Base-by-base conservation (phyloP, 2,113 vertebrate genomes). In the Ahaetulla prasina region DNA sequence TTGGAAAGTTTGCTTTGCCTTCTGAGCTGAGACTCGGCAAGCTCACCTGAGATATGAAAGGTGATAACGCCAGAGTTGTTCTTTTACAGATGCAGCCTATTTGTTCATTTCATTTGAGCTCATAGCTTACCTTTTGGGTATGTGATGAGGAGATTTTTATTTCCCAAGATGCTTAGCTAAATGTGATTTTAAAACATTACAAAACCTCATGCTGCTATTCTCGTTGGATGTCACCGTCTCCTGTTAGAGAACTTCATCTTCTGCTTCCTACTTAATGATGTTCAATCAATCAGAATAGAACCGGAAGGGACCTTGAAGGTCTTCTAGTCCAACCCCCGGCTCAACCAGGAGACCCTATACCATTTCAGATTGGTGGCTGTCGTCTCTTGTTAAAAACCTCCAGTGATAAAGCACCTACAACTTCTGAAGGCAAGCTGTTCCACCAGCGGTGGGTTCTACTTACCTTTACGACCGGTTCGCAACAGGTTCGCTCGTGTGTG, bases 1-100 rank as follows among this genome's bases (percentile, higher is more conserved):
- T 80, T 91, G 53, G 35, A 96, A 95, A 94, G 94, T 96, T 94
- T 96, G 91, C 92, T 97, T 94, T 94, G 91, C 89, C 54, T 23
- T 55, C 95, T 94, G 91, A 92, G 55, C 84, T 23, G 52, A 93
- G 96, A 95, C 45, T 89, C 87, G 93, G 85, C 25, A 90, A 94
- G 27, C 1, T 55, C 90, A 68, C n/a, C 45, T 91, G 91, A 93
- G 91, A 95, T 93, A 91, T 91, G 89, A 91, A 92, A 27, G 8
- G 14, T 22, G 55, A 53, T 91, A 97, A 90, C 3, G 23, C 0
- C 54, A 50, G 50, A 86, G 14, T 43, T 87, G 85, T 54, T 87
- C 50, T 39, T 49, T 25, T 55, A 25, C 27, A n/a, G 39, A 35
- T 85, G 30, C 5, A 12, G 11, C 30, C 53, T 86, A 86, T 85